Base-by-base conservation (phyloP, 2,797 vertebrate genomes). In the Sebastes hubbsi region DNA sequence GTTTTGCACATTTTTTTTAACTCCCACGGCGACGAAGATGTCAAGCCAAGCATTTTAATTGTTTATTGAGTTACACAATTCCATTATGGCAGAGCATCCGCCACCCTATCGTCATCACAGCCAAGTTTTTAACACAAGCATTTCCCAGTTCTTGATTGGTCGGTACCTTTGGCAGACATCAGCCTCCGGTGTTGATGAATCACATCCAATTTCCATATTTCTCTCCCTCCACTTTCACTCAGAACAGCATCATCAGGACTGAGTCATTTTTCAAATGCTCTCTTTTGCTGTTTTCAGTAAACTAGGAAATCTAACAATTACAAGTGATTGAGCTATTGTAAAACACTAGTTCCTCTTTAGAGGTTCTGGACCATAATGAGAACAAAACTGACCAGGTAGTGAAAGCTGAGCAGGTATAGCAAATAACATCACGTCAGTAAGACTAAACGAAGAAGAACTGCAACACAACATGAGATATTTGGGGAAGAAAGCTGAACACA, bases 141-240 rank as follows among this genome's bases (percentile, higher is more conserved):
- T 72, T 60, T 70, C 27, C 38, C 18, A 1, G 11, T 16, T 63
- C 7, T 14, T 71, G n/a, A 62, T 56, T n/a, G 25, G 54, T 65
- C 38, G n/a, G 46, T 22, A 8, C 46, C 49, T 67, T 61, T 1
- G 3, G 38, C 34, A 59, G 61, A 67, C 62, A n/a, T 56, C 36
- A 32, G 59, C 62, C 67, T 59, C 42, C 2, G 22, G 54, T 25
- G 67, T 29, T 55, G 77, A 78, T 83, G 68, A 74, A 81, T 74
- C 64, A 55, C 72, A 71, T n/a, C 30, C 22, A 46, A 49, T 81
- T 78, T 83, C 64, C 77, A 85, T 79, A 71, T 74, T 79, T 80
- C 36, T 55, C 63, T 62, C 22, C 60, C 24, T 59, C 20, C 4
- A 14, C 29, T 24, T 77, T 71, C n/a, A 60, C 46, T 52, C 42